Conservation (phyloP, 2,888 invertebrate genomes). For the Spilosoma lubricipeda region DNA sequence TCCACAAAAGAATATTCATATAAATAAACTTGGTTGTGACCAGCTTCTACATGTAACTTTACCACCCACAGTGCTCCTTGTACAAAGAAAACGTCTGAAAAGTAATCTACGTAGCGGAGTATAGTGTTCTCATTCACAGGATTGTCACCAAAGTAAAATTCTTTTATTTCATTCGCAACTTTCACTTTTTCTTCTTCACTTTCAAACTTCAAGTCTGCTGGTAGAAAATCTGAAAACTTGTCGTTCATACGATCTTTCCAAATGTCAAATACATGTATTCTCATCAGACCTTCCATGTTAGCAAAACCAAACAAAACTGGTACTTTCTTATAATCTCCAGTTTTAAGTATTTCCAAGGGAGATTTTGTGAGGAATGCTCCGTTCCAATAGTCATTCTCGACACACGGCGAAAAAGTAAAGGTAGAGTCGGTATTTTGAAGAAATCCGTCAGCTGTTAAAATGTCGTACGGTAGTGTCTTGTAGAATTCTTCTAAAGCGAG, state of each 20-base stretch:
- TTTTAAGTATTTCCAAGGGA: slow-evolving; percentile 59
- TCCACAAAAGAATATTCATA: slow-evolving; percentile 61
- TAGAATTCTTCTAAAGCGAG: slow-evolving; percentile 51
- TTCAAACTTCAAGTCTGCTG: slow-evolving; percentile 58
- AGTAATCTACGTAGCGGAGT: slow-evolving; percentile 47
- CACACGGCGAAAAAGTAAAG: slow-evolving; percentile 47
- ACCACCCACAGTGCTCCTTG: slow-evolving; percentile 56
- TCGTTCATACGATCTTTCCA: slow-evolving; percentile 58
- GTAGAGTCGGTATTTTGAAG: slow-evolving; percentile 44
- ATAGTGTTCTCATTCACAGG: slow-evolving; percentile 39
- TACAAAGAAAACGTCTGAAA: slow-evolving; percentile 67
- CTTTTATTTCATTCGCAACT: slow-evolving; percentile 51
- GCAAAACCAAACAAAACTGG: slow-evolving; percentile 56
- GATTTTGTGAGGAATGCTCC: slow-evolving; percentile 57
- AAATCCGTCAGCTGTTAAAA: slow-evolving; percentile 12
- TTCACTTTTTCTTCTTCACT: slow-evolving; percentile 49
- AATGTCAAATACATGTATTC: slow-evolving; percentile 32
- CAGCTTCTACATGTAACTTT: slow-evolving; percentile 44
- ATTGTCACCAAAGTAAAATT: slow-evolving; percentile 60
- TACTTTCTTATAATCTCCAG: slow-evolving; percentile 32
- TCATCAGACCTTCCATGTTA: slow-evolving; percentile 55
- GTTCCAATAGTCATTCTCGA: slow-evolving; percentile 46
- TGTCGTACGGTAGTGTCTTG: slow-evolving; percentile 27
- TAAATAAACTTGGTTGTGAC: slow-evolving; percentile 57
- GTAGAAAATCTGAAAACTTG: slow-evolving; percentile 59